A percentile compares a stretch with the other conserved stretches of the same genome.
These are phyloP conservation scores for Nyctereutes procyonoides DNA, from an alignment of 2,113 vertebrate genomes.

Conservation along the genomic window DNA sequence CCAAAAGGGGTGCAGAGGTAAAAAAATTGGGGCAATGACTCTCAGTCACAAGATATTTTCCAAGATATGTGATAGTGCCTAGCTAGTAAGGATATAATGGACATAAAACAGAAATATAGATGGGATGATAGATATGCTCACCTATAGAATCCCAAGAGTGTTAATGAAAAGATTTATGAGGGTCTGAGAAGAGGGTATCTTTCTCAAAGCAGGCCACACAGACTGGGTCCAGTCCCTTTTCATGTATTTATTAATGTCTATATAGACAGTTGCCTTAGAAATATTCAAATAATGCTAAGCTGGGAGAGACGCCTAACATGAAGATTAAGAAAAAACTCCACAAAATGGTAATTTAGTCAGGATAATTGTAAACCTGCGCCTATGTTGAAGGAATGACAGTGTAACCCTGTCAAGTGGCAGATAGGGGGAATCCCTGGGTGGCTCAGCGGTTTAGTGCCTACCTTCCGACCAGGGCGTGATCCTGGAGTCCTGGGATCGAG, in stretches of 20 bases:
- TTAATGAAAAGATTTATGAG: background rate
- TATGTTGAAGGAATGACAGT: background rate
- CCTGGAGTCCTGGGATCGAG: too few species aligned
- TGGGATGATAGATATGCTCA: background rate
- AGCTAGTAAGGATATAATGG: background rate
- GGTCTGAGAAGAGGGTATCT: background rate
- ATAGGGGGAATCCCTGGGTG: too few species aligned
- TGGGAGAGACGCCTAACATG: background rate
- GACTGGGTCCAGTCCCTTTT: background rate
- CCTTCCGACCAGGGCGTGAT: too few species aligned
- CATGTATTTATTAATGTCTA: background rate
- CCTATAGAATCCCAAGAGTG: background rate
- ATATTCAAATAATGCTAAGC: background rate
- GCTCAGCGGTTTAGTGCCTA: too few species aligned
- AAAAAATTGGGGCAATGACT: background rate
- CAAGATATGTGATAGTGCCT: background rate
- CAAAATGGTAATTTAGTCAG: background rate
- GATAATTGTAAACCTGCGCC: background rate
- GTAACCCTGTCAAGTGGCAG: background rate
- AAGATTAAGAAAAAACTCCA: background rate
- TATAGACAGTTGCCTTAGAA: background rate
- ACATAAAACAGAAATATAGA: background rate
- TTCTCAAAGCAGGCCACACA: background rate
- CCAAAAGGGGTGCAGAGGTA: background rate
- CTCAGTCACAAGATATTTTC: background rate